Conservation (phyloP, 2,888 invertebrate species). For the Caenorhabditis panamensis region DNA sequence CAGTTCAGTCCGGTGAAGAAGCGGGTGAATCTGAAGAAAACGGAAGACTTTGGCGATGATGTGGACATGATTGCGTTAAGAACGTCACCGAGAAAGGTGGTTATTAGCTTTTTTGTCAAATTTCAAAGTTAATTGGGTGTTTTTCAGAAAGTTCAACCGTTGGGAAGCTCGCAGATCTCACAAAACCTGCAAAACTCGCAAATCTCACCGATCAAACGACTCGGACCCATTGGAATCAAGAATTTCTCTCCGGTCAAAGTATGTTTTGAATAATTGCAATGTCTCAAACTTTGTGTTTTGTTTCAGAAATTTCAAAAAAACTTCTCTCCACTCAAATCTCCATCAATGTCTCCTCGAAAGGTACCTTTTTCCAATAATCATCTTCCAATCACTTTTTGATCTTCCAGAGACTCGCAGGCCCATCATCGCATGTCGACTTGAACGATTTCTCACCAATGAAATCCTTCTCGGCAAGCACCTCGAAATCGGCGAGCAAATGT, state of each 20-base stretch:
- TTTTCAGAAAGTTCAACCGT: conserved; percentile 15
- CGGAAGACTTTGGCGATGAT: neutral
- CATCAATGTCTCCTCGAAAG: conserved; percentile 17
- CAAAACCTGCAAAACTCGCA: neutral
- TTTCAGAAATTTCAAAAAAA: neutral
- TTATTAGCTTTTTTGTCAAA: neutral
- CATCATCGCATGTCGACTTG: conserved; percentile 6
- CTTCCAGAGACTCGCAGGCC: conserved; percentile 18
- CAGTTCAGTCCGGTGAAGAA: conserved; percentile 59
- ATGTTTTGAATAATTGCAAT: neutral
- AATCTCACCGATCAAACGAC: conserved; percentile 10
- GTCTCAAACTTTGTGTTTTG: neutral
- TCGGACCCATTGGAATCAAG: neutral
- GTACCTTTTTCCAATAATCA: neutral
- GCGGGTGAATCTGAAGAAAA: conserved; percentile 20
- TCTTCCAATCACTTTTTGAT: too few species aligned
- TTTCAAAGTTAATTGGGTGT: neutral
- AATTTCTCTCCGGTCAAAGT: conserved; percentile 2
- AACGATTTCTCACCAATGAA: conserved; percentile 46
- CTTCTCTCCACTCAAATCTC: neutral
- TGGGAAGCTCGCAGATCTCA: neutral
- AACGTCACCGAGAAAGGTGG: conserved; percentile 38
- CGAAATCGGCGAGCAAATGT: conserved; percentile 14
- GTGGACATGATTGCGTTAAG: neutral
- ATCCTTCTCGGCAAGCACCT: conserved; percentile 10